Evolutionary conservation across 2,888 invertebrate species (phyloP), one percentile per base, ranked within the genome.

Genomic region (Heliconius ismenius): DNA sequence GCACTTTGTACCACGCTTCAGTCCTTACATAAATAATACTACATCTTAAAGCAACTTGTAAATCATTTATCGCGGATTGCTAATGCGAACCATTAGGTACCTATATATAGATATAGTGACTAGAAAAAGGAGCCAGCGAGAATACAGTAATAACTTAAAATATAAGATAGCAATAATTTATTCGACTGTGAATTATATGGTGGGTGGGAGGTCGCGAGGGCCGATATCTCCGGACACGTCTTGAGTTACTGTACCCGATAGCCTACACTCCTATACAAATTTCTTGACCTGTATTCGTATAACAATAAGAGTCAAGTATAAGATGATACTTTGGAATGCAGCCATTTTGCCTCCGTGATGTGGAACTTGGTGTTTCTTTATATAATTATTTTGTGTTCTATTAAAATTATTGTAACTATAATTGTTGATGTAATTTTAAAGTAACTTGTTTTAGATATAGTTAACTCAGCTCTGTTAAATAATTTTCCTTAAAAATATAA

Each of bases 161-260:
- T 89, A 90, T 90, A 90, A 89, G 88, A 89, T 87, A 86, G 89
- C 87, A 88, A 91, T 92, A 91, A 90, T 86, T 92, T 91, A 92
- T 91, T 89, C 89, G 84, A 85, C 85, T 85, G 89, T 91, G 92
- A 93, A 88, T 93, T 92, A 93, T 90, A 87, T 89, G 85, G 88
- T 89, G 89, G 89, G 91, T 91, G 88, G 90, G 86, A 87, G 81
- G 83, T 85, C 84, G 86, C 86, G 86, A 84, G 82, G 83, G 82
- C 81, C 81, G 82, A 84, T 89, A 87, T 88, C 86, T 85, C 81
- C 83, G 83, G 83, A 84, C 87, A 87, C 86, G 86, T 78, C 81
- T 81, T 83, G 83, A 83, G 79, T 83, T 83, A 83, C 80, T 80
- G 77, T 81, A 73, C 58, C 81, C 80, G 83, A 83, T 83, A 82